Base-by-base conservation (phyloP, 2,888 invertebrate genomes). In the Pristionchus mayeri region DNA sequence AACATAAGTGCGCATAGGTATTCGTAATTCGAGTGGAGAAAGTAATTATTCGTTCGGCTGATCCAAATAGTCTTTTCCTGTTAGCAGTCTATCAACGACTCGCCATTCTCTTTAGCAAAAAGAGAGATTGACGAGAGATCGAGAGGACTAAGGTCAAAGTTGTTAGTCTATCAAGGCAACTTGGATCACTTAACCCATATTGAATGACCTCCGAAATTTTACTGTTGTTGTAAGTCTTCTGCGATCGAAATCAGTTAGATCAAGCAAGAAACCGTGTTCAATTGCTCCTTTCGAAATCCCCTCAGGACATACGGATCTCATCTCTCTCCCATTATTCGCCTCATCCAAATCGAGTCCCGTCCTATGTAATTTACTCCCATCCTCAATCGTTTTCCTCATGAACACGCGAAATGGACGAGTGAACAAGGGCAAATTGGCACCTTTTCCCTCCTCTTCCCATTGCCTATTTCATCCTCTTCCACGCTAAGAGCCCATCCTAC, bases 351-450 rank as follows among this genome's bases (percentile, higher is more conserved):
- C 40, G 44, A 44, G 40, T 2, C n/a, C 0, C 1, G 37, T 6
- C 40, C 13, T 71, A 37, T 71, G 63, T 63, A 63, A 63, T 63
- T 63, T 63, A 63, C 40, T 71, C 67, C n/a, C 40, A 37, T 40
- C 37, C 71, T 40, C 71, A 71, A 71, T 71, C 71, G 71, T 44
- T 71, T 71, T 71, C 40, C n/a, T 40, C 37, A 71, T 71, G 71
- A 71, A 71, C 71, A 71, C 71, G 40, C 40, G 71, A 71, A 71
- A 71, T 71, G 71, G 40, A 37, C 34, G 18, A 16, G n/a, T 21
- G 71, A 71, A 71, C 71, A 71, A 71, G 71, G 71, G n/a, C 40
- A 71, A 71, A 71, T 71, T 71, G 71, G 34, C 71, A 71, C 71
- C 71, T 71, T 71, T 44, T 13, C 21, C 54, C n/a, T 4, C 54